Evolutionary conservation across 2,113 vertebrate species (phyloP).

Genomic region (Aegotheles bennettii): DNA sequence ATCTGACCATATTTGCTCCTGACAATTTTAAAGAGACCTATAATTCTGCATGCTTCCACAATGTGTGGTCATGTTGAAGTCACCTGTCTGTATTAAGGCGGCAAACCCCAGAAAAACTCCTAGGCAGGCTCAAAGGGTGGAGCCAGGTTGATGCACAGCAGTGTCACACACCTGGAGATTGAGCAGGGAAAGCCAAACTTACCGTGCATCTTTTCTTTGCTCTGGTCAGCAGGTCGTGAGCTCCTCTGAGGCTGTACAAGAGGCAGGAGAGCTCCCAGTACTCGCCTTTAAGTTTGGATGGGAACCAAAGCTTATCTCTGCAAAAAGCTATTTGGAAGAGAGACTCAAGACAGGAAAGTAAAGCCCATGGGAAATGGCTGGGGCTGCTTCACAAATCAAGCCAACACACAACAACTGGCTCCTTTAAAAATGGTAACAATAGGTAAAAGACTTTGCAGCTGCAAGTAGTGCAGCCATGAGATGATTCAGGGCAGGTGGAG

Average conservation of each 20-base stretch:
- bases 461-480: background rate
- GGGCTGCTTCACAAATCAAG: background rate
- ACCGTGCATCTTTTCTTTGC: background rate
- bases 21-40: conserved; percentile 18
- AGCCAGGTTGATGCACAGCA: background rate
- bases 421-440: background rate
- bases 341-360: background rate
- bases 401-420: background rate
- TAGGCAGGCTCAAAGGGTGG: background rate
- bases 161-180: background rate
- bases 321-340: background rate
- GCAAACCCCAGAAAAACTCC: background rate
- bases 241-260: background rate
- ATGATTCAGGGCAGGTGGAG: background rate
- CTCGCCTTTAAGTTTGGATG: background rate
- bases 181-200: background rate
- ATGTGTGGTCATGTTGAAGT: background rate
- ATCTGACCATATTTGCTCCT: conserved; percentile 53
- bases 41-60: background rate
- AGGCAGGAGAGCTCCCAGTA: background rate
- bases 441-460: background rate
- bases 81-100: background rate
- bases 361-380: background rate
- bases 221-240: background rate
- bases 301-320: background rate